phyloP scores from a whole-genome alignment of 2,797 vertebrate species.

The Ciconia nigra region DNA sequence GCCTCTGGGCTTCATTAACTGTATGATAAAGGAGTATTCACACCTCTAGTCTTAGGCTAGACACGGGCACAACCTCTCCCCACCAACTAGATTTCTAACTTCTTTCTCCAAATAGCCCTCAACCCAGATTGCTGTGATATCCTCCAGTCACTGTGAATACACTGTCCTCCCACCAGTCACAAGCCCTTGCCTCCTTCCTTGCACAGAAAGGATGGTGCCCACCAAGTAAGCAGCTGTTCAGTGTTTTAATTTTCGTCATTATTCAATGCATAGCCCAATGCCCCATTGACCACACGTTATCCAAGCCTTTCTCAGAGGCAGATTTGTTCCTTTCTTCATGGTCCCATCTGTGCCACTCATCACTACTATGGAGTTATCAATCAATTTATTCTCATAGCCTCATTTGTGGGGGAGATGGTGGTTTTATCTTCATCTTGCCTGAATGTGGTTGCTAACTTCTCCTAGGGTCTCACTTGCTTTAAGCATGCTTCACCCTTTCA shows the following conservation, averaged over 20 bases:
- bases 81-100: neutral
- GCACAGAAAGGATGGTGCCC: neutral
- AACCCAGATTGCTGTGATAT: neutral
- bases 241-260: neutral
- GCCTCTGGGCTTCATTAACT: neutral
- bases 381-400: neutral
- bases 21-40: neutral
- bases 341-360: neutral
- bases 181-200: neutral
- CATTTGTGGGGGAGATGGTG: fast-evolving
- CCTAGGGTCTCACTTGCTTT: neutral
- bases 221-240: neutral
- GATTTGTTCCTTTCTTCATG: neutral
- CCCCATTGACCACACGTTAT: neutral
- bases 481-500: neutral
- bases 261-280: neutral
- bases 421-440: neutral
- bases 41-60: neutral
- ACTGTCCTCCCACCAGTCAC: neutral
- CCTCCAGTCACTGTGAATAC: neutral
- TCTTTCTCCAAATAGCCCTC: neutral
- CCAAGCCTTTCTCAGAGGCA: neutral
- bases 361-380: neutral
- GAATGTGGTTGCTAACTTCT: neutral
- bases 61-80: neutral